Evolutionary conservation across 2,113 vertebrate genomes (phyloP).

Genomic region (Cebus imitator): DNA sequence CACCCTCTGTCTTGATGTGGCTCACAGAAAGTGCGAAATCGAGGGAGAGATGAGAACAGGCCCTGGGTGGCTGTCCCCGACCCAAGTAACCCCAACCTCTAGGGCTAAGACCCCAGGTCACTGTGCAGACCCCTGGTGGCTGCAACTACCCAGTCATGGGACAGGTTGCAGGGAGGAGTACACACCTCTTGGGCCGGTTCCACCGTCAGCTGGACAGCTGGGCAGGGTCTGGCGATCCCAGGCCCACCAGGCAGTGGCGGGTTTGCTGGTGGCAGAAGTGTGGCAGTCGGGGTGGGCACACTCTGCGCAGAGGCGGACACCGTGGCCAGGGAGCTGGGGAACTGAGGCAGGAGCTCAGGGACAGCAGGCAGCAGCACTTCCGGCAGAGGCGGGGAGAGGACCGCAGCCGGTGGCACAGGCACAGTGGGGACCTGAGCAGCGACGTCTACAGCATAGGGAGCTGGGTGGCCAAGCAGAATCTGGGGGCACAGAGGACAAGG

Average conservation of each 20-base stretch:
- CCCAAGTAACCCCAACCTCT: neutral
- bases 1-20: neutral
- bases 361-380: slow-evolving; percentile 77
- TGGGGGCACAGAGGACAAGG: slow-evolving; percentile 69
- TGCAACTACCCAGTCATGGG: too few species aligned
- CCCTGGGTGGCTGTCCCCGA: accelerated
- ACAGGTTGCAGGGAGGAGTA: neutral
- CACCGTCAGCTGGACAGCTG: slow-evolving; percentile 64
- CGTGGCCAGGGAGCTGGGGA: slow-evolving; percentile 81
- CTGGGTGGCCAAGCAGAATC: slow-evolving; percentile 80
- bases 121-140: neutral
- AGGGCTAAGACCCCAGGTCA: neutral
- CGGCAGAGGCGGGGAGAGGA: slow-evolving; percentile 84
- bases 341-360: slow-evolving; percentile 82
- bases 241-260: slow-evolving; percentile 80
- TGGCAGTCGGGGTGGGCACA: slow-evolving; percentile 77
- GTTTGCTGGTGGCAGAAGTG: slow-evolving; percentile 76
- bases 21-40: neutral
- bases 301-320: slow-evolving; percentile 70
- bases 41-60: neutral
- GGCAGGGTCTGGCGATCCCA: slow-evolving; percentile 76
- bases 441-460: slow-evolving; percentile 80
- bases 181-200: slow-evolving; percentile 85
- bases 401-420: slow-evolving; percentile 77
- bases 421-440: slow-evolving; percentile 79